Conservation (phyloP, 2,888 invertebrate species). For the Hirtodrosophila duncani region DNA sequence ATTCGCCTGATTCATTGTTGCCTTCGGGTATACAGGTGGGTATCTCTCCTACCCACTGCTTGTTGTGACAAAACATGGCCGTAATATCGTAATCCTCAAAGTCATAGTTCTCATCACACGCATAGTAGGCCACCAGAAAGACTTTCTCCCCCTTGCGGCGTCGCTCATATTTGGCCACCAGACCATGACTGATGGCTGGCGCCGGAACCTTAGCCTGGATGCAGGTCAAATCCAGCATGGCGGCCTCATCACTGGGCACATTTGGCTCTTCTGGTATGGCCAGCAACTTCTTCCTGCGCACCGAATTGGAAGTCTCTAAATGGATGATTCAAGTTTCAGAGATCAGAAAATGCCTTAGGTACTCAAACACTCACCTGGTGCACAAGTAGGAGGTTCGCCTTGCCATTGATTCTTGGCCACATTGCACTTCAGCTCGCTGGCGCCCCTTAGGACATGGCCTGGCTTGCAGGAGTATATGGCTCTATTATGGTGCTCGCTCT, state of each 20-base stretch:
- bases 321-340: too few relatives aligned
- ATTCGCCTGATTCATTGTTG: neutral
- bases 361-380: slow-evolving; percentile 33
- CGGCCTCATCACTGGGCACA: slow-evolving; percentile 66
- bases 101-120: slow-evolving; percentile 80
- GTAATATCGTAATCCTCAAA: slow-evolving; percentile 78
- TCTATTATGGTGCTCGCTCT: slow-evolving; percentile 72
- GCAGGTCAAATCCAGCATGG: slow-evolving; percentile 76
- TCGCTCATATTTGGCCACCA: slow-evolving; percentile 74
- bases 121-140: slow-evolving; percentile 81
- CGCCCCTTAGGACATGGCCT: slow-evolving; percentile 73
- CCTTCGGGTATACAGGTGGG: slow-evolving; percentile 79
- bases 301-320: slow-evolving; percentile 12
- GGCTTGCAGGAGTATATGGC: slow-evolving; percentile 72
- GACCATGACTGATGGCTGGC: slow-evolving; percentile 76
- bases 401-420: slow-evolving; percentile 76
- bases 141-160: slow-evolving; percentile 77
- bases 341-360: too few relatives aligned
- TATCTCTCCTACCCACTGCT: slow-evolving; percentile 81
- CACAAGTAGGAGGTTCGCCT: slow-evolving; percentile 74
- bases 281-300: slow-evolving; percentile 57
- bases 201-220: slow-evolving; percentile 74
- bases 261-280: slow-evolving; percentile 71
- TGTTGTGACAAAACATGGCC: slow-evolving; percentile 81
- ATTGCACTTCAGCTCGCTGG: slow-evolving; percentile 67